These are phyloP conservation scores for Anabacerthia variegaticeps DNA, from an alignment of 2,797 vertebrate genomes.

Conservation along the genomic window DNA sequence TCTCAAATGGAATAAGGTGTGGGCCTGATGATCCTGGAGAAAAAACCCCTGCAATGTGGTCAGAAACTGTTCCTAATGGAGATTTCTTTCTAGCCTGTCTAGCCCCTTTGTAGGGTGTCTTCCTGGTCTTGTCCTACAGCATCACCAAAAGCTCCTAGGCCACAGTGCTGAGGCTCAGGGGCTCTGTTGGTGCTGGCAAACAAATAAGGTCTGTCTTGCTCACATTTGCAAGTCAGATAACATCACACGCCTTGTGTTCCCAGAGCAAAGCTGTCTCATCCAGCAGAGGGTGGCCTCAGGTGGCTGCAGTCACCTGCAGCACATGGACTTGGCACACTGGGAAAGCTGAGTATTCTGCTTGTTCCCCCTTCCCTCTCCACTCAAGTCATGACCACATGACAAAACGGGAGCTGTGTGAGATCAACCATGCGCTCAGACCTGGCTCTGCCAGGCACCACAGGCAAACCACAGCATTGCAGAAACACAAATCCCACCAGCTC, in stretches of 20 bases:
- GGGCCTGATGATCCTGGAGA: not conserved
- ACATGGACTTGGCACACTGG: not conserved
- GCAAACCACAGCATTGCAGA: not conserved
- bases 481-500: not conserved
- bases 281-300: not conserved
- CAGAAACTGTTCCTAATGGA: not conserved
- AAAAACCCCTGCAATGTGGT: not conserved
- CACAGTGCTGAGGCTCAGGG: not conserved
- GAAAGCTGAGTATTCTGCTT: fast-evolving
- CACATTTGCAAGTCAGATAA: not conserved
- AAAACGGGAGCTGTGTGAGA: not conserved
- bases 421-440: fast-evolving
- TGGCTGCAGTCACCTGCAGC: not conserved
- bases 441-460: not conserved
- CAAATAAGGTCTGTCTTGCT: not conserved
- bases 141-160: not conserved
- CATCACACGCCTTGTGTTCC: not conserved
- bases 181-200: not conserved
- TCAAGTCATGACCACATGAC: not conserved
- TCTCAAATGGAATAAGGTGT: not conserved
- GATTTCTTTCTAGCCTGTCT: not conserved
- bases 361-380: not conserved
- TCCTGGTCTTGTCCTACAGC: not conserved
- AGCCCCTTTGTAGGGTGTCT: not conserved
- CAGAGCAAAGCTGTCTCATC: not conserved